phyloP scores from a whole-genome alignment of 2,113 vertebrate genomes.

The Macquaria ambigua region DNA sequence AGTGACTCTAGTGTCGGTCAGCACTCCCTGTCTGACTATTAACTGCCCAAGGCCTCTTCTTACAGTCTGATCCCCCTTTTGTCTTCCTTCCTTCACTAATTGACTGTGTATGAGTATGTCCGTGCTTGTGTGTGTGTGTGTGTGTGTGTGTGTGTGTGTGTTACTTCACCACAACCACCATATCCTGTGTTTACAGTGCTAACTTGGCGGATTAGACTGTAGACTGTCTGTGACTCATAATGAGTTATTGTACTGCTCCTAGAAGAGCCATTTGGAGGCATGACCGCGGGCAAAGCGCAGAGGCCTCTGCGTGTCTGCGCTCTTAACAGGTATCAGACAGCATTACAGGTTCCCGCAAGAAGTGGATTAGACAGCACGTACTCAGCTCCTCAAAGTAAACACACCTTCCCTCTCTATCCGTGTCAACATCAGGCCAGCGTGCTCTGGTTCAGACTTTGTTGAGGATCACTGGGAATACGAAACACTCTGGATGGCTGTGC shows the following conservation, averaged over 20 bases:
- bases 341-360: constrained; percentile 82
- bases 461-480: constrained; percentile 48
- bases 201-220: constrained; percentile 54
- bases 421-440: constrained; percentile 54
- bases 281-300: constrained; percentile 57
- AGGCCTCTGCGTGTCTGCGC: constrained; percentile 67
- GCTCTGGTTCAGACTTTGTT: constrained; percentile 23
- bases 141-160: constrained; percentile 11
- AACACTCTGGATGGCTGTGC: constrained; percentile 18
- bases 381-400: constrained; percentile 74
- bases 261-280: constrained; percentile 39
- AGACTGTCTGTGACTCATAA: constrained; percentile 77
- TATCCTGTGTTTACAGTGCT: constrained; percentile 70
- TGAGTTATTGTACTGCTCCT: constrained; percentile 61
- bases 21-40: constrained; percentile 21
- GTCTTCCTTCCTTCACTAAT: constrained; percentile 58
- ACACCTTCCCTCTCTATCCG: constrained; percentile 51
- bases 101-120: constrained; percentile 24
- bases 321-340: constrained; percentile 79
- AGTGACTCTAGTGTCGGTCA: constrained; percentile 32
- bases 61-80: constrained; percentile 47
- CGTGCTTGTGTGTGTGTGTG: background rate
- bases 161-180: constrained; percentile 28
- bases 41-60: constrained; percentile 49
- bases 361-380: constrained; percentile 74